Percentiles rank a stretch among this genome's conserved stretches.
Evolutionary conservation across 2,888 invertebrate genomes (phyloP).

Genomic region (Thymelicus sylvestris): DNA sequence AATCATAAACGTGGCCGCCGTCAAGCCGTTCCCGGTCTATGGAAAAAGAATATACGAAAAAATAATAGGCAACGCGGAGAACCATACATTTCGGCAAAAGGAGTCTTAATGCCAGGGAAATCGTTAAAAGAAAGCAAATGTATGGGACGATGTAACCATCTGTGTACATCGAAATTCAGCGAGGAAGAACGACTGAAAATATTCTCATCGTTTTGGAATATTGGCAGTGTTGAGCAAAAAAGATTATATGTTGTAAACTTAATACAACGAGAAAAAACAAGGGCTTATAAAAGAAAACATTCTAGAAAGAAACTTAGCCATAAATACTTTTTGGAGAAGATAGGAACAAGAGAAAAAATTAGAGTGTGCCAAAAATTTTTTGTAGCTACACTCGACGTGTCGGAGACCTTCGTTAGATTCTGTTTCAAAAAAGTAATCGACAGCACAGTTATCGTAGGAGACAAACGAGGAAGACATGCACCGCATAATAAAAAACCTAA

Average conservation of each 20-base stretch:
- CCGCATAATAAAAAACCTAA: constrained; percentile 30
- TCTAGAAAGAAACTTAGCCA: constrained; percentile 28
- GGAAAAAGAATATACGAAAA: constrained; percentile 42
- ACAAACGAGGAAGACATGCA: constrained; percentile 9
- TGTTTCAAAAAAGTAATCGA: constrained; percentile 39
- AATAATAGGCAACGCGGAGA: constrained; percentile 41
- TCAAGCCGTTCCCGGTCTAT: constrained; percentile 39
- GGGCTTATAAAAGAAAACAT: constrained; percentile 29
- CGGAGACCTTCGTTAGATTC: constrained; percentile 37
- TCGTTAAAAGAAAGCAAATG: constrained; percentile 35
- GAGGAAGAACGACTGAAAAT: constrained; percentile 40
- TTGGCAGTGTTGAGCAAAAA: constrained; percentile 41
- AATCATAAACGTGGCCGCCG: constrained; percentile 6
- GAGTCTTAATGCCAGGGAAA: constrained; percentile 41
- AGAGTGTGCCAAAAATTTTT: constrained; percentile 38
- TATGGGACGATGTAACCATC: constrained; percentile 40
- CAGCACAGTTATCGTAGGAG: constrained; percentile 27
- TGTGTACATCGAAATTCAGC: constrained; percentile 39
- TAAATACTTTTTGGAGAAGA: constrained; percentile 34
- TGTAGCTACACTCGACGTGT: constrained; percentile 37
- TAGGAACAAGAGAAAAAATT: background rate
- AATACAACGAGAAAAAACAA: constrained; percentile 33
- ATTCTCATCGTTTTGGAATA: constrained; percentile 41
- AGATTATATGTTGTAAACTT: constrained; percentile 41
- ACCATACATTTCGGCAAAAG: constrained; percentile 41